These are phyloP conservation scores for Gymnobelideus leadbeateri DNA, from an alignment of 2,113 vertebrate species.

Conservation along the genomic window DNA sequence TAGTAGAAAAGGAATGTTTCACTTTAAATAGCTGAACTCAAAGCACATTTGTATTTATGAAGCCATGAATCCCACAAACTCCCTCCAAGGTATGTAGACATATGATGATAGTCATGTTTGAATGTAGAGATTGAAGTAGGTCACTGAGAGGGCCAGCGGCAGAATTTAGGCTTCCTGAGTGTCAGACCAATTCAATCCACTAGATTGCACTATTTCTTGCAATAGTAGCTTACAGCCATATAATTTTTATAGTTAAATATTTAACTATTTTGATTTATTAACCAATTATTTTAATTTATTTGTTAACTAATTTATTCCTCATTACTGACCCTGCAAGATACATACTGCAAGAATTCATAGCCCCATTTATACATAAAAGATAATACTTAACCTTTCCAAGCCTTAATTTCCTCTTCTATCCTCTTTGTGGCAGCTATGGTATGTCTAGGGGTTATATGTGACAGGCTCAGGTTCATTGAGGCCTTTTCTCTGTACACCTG, in stretches of 20 bases:
- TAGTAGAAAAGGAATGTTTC: not conserved
- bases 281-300: not conserved
- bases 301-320: not conserved
- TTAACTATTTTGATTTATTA: too few species aligned
- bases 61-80: not conserved
- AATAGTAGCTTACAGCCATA: not conserved
- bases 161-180: not conserved
- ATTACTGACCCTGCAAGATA: not conserved
- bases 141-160: not conserved
- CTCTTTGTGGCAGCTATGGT: not conserved
- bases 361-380: not conserved
- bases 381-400: not conserved
- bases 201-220: not conserved
- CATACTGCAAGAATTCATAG: not conserved
- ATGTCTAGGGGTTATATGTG: not conserved
- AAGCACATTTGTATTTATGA: not conserved
- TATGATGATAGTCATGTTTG: too few species aligned
- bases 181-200: not conserved
- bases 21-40: not conserved
- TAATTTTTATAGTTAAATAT: too few species aligned
- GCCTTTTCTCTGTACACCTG: not conserved
- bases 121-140: not conserved
- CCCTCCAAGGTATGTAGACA: too few species aligned
- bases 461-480: not conserved
- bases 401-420: not conserved